Conservation (phyloP, 2,888 invertebrate genomes). For the Crepidodera aurea region DNA sequence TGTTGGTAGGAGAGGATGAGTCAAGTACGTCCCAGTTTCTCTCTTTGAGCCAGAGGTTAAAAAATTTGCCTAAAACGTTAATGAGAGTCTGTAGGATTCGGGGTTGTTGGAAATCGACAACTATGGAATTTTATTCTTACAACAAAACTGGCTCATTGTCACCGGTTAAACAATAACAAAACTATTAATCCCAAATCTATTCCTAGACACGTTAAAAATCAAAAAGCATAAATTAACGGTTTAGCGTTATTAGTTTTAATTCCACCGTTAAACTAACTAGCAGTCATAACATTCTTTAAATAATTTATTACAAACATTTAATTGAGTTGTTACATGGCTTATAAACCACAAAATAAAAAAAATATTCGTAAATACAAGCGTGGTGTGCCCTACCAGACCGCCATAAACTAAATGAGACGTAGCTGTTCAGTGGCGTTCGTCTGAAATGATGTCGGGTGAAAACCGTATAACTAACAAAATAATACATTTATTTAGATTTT, state of each 20-base stretch:
- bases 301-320: conserved; percentile 35
- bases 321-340: conserved; percentile 43
- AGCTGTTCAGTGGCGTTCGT: conserved; percentile 41
- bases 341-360: conserved; percentile 37
- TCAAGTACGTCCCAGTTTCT: no score
- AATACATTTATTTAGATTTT: no score
- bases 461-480: no score
- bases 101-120: no score
- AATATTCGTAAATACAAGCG: conserved; percentile 50
- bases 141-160: no score
- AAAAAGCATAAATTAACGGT: conserved; percentile 2
- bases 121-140: no score
- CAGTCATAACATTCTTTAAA: conserved; percentile 13
- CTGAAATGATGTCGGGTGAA: no score
- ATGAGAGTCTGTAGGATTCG: no score
- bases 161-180: not conserved
- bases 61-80: no score
- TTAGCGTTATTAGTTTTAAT: conserved; percentile 8
- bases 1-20: no score
- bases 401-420: conserved; percentile 50
- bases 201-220: not conserved
- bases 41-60: no score
- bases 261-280: conserved; percentile 2
- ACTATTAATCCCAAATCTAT: not conserved
- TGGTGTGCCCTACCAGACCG: conserved; percentile 31